Conservation (phyloP, 2,888 invertebrate species). For the Thecocarcelia acutangulata region DNA sequence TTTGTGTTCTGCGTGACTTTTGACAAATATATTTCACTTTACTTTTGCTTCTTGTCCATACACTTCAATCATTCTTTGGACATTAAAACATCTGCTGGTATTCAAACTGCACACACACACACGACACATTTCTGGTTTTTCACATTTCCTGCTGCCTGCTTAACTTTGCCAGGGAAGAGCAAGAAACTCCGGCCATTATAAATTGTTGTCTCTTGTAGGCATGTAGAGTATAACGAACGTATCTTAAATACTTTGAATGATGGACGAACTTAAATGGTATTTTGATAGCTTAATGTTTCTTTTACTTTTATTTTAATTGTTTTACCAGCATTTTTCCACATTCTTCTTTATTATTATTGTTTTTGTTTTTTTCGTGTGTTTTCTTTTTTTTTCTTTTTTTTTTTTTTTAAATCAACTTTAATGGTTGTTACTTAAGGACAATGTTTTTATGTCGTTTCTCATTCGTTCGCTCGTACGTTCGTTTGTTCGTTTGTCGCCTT, state of each 20-base stretch:
- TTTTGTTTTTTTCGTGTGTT: neutral
- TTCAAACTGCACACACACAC: conserved; percentile 14
- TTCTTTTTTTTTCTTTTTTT: neutral
- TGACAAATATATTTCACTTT: conserved; percentile 57
- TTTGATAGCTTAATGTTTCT: conserved; percentile 63
- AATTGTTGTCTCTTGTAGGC: conserved; percentile 41
- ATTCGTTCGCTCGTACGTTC: neutral
- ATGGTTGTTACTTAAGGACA: conserved; percentile 63
- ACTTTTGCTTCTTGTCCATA: conserved; percentile 44
- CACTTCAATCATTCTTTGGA: conserved; percentile 55
- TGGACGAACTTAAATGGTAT: conserved; percentile 63
- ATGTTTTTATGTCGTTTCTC: conserved; percentile 25
- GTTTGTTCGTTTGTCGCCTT: too few relatives aligned
- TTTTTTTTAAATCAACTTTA: conserved; percentile 49
- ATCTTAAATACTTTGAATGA: conserved; percentile 35
- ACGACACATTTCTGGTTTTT: neutral
- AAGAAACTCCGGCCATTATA: neutral
- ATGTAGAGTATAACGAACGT: conserved; percentile 20
- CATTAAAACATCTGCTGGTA: conserved; percentile 48
- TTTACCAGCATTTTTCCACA: conserved; percentile 42
- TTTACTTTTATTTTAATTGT: conserved; percentile 54
- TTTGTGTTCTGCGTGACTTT: conserved; percentile 69
- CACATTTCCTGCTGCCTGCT: conserved; percentile 31
- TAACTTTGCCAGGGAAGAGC: neutral
- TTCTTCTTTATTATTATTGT: neutral